phyloP scores from a whole-genome alignment of 2,113 vertebrate genomes.

The Mus pahari region DNA sequence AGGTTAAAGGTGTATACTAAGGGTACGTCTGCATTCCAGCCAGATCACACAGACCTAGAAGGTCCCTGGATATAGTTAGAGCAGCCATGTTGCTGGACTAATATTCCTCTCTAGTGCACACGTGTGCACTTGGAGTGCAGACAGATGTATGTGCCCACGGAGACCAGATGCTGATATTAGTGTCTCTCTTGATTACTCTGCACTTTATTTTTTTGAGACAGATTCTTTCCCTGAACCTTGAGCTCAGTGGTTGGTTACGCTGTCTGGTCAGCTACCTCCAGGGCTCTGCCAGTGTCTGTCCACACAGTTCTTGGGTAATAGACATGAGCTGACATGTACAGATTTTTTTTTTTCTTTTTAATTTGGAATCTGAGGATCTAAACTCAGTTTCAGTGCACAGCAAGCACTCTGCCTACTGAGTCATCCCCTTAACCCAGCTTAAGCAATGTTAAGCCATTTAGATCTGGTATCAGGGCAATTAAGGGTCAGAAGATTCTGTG shows the following conservation, averaged over 20 bases:
- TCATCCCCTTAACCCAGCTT: background rate
- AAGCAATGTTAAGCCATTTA: background rate
- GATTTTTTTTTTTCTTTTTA: background rate
- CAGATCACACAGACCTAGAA: too few relatives aligned
- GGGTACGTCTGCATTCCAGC: too few relatives aligned
- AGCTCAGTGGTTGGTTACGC: background rate
- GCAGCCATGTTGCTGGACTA: too few relatives aligned
- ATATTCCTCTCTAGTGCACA: background rate
- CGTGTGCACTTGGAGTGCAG: background rate
- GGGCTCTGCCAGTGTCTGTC: background rate
- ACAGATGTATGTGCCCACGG: background rate
- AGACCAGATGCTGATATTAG: background rate
- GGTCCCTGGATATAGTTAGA: too few relatives aligned
- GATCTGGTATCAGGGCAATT: background rate
- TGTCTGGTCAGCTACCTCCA: background rate
- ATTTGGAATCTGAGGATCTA: background rate
- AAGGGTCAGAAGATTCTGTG: background rate
- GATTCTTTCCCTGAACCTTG: background rate
- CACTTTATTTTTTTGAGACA: background rate
- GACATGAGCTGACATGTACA: background rate
- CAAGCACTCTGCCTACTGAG: background rate
- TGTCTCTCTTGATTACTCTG: background rate
- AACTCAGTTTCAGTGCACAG: background rate
- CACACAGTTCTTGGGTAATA: background rate
- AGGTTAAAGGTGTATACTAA: too few relatives aligned